Evolutionary conservation across 2,888 invertebrate species (phyloP).

Genomic region (Andrena bicolor): DNA sequence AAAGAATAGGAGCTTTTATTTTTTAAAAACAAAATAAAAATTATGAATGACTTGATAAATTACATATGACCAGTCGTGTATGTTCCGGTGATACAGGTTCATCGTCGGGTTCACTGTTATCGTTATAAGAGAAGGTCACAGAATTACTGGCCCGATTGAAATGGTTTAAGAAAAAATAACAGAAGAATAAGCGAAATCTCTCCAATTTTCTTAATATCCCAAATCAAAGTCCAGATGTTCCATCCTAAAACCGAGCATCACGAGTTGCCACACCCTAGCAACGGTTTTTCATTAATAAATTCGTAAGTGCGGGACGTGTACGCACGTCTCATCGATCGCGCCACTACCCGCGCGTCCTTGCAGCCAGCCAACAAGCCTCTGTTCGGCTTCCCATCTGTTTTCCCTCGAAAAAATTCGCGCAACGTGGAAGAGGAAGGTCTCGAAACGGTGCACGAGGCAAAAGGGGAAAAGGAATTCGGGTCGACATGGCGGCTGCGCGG

Average conservation of each 20-base stretch:
- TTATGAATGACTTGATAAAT: no score
- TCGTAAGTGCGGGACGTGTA: constrained; percentile 5
- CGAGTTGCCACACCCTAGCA: constrained; percentile 1
- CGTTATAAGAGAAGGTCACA: no score
- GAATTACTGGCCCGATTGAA: no score
- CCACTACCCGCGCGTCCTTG: constrained; percentile 11
- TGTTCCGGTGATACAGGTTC: no score
- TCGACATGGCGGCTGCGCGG: constrained; percentile 68
- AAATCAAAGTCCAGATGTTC: neutral
- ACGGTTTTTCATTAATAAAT: constrained; percentile 46
- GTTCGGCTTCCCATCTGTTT: neutral
- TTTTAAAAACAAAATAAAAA: no score
- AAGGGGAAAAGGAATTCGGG: constrained; percentile 67
- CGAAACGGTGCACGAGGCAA: constrained; percentile 56
- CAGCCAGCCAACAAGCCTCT: neutral
- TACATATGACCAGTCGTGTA: no score
- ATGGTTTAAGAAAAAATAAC: no score
- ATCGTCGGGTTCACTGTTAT: no score
- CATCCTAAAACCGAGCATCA: neutral
- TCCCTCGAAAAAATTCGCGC: constrained; percentile 34
- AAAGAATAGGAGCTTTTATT: no score
- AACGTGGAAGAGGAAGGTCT: constrained; percentile 40
- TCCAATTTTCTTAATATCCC: neutral
- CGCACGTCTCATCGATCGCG: constrained; percentile 41
- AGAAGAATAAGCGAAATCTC: neutral